A percentile compares a stretch with the other conserved stretches of the same genome.
These are phyloP conservation scores for Chydorus sphaericus DNA, from an alignment of 2,888 invertebrate genomes.

Conservation along the genomic window DNA sequence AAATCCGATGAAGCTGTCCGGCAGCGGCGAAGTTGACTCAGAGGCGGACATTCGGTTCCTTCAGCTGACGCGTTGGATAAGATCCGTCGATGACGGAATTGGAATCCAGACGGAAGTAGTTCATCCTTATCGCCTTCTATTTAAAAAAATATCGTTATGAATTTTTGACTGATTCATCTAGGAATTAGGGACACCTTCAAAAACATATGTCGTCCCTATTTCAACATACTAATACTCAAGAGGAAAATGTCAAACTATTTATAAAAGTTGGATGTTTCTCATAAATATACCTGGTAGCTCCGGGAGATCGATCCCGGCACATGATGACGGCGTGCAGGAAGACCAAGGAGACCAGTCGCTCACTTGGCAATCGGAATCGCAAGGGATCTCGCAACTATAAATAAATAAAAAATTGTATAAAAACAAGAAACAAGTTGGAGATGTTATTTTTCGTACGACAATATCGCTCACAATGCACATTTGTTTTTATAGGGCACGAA, in stretches of 20 bases:
- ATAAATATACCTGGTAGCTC: background rate
- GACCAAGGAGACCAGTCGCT: slow-evolving; percentile 47
- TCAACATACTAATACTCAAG: no score
- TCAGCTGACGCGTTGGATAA: slow-evolving; percentile 27
- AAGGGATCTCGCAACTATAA: slow-evolving; percentile 36
- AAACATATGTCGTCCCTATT: background rate
- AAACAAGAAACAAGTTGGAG: background rate
- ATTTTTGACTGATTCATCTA: background rate
- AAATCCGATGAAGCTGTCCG: slow-evolving; percentile 22
- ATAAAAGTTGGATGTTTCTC: no score
- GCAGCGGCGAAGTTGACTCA: slow-evolving; percentile 40
- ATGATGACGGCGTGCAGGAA: slow-evolving; percentile 28
- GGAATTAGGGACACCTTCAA: no score
- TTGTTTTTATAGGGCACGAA: no score
- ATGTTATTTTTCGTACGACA: no score
- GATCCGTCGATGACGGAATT: slow-evolving; percentile 25
- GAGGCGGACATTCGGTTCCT: slow-evolving; percentile 30
- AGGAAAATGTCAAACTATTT: no score
- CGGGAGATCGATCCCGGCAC: background rate
- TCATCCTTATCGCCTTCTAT: background rate
- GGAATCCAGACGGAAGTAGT: slow-evolving; percentile 22
- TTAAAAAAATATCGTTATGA: background rate
- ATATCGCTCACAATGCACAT: no score
- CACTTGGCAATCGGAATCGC: slow-evolving; percentile 43
- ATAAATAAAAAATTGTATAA: background rate